Evolutionary conservation across 2,113 vertebrate species (phyloP).

Genomic region (Myotis brandtii): DNA sequence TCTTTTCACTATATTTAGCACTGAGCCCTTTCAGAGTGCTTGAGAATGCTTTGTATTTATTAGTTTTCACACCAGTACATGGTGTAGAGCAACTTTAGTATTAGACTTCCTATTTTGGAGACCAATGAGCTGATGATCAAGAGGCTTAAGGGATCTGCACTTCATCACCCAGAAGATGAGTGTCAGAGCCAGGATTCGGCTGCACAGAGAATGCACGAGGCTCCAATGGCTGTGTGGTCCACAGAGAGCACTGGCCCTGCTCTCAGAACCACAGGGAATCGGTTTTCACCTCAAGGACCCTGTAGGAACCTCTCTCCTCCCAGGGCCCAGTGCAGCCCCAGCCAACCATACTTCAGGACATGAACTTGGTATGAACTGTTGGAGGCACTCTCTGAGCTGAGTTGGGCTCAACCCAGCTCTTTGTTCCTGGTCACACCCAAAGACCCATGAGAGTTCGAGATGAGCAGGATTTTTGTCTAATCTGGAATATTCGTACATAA

Average conservation of each 20-base stretch:
- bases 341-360: background rate
- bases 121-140: background rate
- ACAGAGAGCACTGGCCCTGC: background rate
- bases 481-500: constrained; percentile 18
- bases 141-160: background rate
- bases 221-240: background rate
- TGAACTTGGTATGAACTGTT: background rate
- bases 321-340: background rate
- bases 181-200: background rate
- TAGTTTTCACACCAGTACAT: background rate
- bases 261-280: background rate
- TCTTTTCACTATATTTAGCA: background rate
- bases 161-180: background rate
- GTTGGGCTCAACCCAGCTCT: background rate
- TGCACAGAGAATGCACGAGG: no score
- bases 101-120: background rate
- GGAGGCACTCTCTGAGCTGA: background rate
- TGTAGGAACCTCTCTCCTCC: background rate
- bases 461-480: background rate
- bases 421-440: background rate
- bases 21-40: background rate
- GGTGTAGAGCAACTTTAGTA: background rate
- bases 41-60: background rate
- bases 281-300: background rate
- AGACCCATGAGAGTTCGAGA: background rate